Percentiles rank a stretch among this genome's conserved stretches.
These are phyloP conservation scores for Corythoichthys haematopterus DNA, from an alignment of 2,113 vertebrate genomes.

Conservation along the genomic window DNA sequence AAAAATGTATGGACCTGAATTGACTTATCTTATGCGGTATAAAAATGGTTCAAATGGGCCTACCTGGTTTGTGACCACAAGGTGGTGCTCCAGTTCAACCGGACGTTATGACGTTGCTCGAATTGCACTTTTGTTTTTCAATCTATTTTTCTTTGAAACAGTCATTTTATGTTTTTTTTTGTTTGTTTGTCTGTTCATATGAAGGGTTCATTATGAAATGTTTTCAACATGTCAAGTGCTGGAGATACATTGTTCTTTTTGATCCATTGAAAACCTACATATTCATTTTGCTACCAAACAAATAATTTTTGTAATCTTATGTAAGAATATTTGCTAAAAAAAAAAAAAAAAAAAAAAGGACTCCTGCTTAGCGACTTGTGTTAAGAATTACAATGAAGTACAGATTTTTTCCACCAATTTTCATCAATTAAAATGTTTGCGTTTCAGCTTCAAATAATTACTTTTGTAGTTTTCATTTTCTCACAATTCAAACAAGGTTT, in stretches of 20 bases:
- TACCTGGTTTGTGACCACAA: constrained; percentile 39
- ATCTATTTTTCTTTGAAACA: constrained; percentile 5
- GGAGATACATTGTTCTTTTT: not conserved
- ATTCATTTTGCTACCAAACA: not conserved
- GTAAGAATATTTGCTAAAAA: not conserved
- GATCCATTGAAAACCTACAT: not conserved
- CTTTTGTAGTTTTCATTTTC: not conserved
- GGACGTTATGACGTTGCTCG: not conserved
- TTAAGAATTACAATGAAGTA: not conserved
- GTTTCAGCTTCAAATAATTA: not conserved
- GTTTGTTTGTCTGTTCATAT: constrained; percentile 28
- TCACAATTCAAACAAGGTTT: not conserved
- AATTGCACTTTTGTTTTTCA: constrained; percentile 48
- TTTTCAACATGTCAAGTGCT: constrained; percentile 5
- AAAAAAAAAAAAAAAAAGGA: not conserved
- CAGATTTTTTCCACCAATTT: not conserved
- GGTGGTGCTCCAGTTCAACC: constrained; percentile 48
- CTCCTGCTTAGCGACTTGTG: not conserved
- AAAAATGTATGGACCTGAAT: constrained; percentile 37
- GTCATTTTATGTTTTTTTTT: constrained; percentile 1
- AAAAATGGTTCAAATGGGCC: not conserved
- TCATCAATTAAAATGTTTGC: constrained; percentile 8
- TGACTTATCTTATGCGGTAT: not conserved
- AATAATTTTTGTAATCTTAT: not conserved
- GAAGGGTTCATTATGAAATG: constrained; percentile 34